phyloP scores from a whole-genome alignment of 92 coral and sea anemone genomes.

The Siderastrea siderea region DNA sequence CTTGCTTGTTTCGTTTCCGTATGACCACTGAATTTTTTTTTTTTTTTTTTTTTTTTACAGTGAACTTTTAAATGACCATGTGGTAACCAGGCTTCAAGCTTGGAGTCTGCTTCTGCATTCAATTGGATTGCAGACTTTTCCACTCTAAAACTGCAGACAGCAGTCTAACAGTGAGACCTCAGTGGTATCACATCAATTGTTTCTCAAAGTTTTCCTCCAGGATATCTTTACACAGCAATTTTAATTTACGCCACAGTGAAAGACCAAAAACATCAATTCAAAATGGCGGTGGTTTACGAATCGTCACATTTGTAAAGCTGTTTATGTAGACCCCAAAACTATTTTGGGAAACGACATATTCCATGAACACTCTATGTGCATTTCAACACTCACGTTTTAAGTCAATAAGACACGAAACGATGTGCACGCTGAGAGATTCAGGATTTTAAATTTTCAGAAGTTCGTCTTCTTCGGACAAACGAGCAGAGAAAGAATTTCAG shows the following conservation, averaged over 20 bases:
- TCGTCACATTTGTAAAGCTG: background rate
- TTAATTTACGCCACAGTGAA: background rate
- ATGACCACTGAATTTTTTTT: no score
- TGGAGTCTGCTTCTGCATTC: no score
- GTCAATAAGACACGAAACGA: conserved; percentile 99
- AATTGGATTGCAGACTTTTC: no score
- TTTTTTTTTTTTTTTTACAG: no score
- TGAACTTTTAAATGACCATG: no score
- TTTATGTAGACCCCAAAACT: no score
- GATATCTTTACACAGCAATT: background rate
- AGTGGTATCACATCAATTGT: background rate
- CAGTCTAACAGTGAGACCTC: background rate
- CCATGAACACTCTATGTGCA: background rate
- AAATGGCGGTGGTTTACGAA: background rate
- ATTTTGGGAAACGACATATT: background rate
- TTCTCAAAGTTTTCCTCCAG: background rate
- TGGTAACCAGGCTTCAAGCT: no score
- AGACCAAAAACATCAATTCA: background rate
- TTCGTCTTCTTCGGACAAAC: conserved; percentile 76
- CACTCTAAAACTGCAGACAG: no score
- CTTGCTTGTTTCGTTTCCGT: no score
- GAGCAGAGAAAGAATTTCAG: conserved; percentile 62
- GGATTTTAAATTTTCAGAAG: background rate
- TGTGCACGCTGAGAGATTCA: conserved; percentile 83
- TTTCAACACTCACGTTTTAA: conserved; percentile 94